Conservation (phyloP, 2,113 vertebrate genomes). For the Eira barbara region DNA sequence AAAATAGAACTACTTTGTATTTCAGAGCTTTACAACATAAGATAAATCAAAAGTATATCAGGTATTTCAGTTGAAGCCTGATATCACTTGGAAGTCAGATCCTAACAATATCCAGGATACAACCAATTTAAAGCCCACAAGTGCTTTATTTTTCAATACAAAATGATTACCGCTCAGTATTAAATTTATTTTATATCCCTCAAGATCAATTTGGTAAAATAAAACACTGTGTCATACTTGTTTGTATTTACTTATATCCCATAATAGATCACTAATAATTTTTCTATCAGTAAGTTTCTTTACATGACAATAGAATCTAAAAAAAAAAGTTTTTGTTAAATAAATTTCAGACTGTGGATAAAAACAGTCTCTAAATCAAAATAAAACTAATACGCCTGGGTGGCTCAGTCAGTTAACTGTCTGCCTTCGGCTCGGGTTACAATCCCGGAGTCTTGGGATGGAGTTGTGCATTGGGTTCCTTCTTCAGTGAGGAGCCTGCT, state of each 20-base stretch:
- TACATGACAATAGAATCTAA: not conserved
- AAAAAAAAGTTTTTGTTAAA: not conserved
- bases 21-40: not conserved
- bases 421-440: too few relatives aligned
- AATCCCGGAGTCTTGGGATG: too few relatives aligned
- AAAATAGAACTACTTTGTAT: not conserved
- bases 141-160: not conserved
- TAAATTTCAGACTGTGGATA: not conserved
- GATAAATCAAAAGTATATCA: not conserved
- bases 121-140: slow-evolving; percentile 8
- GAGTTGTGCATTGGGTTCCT: not conserved
- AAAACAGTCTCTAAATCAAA: not conserved
- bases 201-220: slow-evolving; percentile 9
- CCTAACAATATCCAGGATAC: not conserved
- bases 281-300: not conserved
- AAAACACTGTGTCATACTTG: not conserved
- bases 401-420: not conserved
- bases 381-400: not conserved
- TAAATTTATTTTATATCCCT: slow-evolving; percentile 6
- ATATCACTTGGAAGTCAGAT: not conserved
- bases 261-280: not conserved
- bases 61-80: not conserved
- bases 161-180: slow-evolving; percentile 27
- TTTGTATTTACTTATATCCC: not conserved
- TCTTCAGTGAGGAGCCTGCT: not conserved